Conservation (phyloP, 2,888 invertebrate species). For the Ctena decussata region DNA sequence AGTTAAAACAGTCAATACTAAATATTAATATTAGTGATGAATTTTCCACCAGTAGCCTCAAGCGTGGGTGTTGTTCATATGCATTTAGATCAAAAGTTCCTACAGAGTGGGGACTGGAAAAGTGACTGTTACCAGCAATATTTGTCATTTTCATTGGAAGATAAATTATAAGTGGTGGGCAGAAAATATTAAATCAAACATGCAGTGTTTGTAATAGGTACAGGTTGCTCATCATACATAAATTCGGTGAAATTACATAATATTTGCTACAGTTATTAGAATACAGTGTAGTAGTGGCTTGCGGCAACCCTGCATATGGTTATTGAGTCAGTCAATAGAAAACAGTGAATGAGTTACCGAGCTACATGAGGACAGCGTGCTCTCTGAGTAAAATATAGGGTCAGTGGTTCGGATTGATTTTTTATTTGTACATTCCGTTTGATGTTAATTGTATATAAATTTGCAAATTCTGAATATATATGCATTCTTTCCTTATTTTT, state of each 20-base stretch:
- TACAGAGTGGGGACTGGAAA: constrained; percentile 21
- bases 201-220: not conserved
- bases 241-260: not conserved
- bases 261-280: not conserved
- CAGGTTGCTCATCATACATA: too few relatives aligned
- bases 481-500: not conserved
- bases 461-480: not conserved
- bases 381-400: too few relatives aligned
- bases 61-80: constrained; percentile 13
- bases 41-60: constrained; percentile 14
- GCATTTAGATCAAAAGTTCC: constrained; percentile 2
- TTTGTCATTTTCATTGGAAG: constrained; percentile 9
- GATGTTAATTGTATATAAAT: not conserved
- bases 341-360: too few relatives aligned
- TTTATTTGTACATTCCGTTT: not conserved
- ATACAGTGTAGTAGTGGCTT: not conserved
- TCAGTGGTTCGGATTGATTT: not conserved
- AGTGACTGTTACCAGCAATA: constrained; percentile 17
- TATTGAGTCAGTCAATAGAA: too few relatives aligned
- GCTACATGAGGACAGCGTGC: too few relatives aligned
- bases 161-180: constrained; percentile 13
- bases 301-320: too few relatives aligned
- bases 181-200: not conserved
- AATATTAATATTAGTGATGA: not conserved
- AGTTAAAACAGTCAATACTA: not conserved